phyloP scores from a whole-genome alignment of 2,797 vertebrate genomes.

The Poeciliopsis presidionis region DNA sequence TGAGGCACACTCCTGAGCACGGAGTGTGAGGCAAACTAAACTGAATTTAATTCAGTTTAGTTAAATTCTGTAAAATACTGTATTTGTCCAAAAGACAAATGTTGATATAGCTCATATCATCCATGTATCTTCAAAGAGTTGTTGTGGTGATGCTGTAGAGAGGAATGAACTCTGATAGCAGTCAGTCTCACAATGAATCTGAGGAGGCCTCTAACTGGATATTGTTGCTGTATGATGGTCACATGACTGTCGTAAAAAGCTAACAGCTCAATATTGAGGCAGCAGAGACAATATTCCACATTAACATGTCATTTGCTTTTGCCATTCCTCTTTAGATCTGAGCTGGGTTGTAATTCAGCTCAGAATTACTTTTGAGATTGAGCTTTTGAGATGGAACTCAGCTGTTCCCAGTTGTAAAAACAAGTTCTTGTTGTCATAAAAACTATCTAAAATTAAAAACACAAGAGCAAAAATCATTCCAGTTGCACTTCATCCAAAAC shows the following conservation, averaged over 20 bases:
- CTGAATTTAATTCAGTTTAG: background rate
- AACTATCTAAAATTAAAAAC: background rate
- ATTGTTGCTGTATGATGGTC: background rate
- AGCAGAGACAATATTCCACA: background rate
- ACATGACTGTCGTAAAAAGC: too few species aligned
- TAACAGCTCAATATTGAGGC: background rate
- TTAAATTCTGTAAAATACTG: background rate
- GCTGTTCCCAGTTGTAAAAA: background rate
- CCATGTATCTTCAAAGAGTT: background rate
- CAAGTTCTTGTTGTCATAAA: background rate
- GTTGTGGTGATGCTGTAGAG: background rate
- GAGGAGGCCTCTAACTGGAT: background rate
- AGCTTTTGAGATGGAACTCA: background rate
- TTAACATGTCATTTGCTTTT: background rate
- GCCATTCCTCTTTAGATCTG: background rate
- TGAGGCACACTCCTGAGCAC: background rate
- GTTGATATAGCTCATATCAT: background rate
- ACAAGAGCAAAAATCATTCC: background rate
- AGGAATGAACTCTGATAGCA: background rate
- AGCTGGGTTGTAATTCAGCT: background rate
- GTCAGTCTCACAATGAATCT: background rate
- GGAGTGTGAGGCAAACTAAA: too few species aligned
- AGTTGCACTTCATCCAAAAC: background rate
- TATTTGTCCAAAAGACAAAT: background rate
- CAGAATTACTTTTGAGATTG: too few species aligned